Evolutionary conservation across 2,113 vertebrate species (phyloP).

Genomic region (Leiothrix lutea): DNA sequence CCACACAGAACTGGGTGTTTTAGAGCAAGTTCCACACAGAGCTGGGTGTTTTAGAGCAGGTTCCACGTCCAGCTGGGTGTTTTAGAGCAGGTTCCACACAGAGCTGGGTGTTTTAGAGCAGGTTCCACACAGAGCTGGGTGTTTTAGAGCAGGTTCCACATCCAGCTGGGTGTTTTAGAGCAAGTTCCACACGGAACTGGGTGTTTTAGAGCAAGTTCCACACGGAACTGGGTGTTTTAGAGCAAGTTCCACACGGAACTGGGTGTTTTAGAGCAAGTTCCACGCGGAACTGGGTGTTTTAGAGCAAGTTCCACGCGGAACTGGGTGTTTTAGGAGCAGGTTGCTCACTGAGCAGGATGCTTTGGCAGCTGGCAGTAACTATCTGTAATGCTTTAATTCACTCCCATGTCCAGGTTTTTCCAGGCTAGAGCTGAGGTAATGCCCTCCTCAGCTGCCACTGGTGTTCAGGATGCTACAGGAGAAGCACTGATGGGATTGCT

Average conservation of each 20-base stretch:
- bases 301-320: accelerated
- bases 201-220: too few species aligned
- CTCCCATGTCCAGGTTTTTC: neutral
- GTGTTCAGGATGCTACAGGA: neutral
- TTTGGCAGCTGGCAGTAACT: neutral
- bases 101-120: neutral
- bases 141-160: neutral
- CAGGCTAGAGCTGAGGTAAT: neutral
- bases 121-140: too few species aligned
- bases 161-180: accelerated
- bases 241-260: accelerated
- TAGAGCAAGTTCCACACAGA: too few species aligned
- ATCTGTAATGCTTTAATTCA: neutral
- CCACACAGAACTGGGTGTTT: too few species aligned
- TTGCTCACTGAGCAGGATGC: too few species aligned
- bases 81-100: too few species aligned
- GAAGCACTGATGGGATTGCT: neutral
- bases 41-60: too few species aligned
- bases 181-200: too few species aligned
- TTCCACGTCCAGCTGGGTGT: too few species aligned
- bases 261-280: neutral
- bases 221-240: accelerated
- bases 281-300: accelerated
- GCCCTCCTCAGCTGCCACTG: neutral
- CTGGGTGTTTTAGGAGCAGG: neutral